These are phyloP conservation scores for Collichthys lucidus DNA, from an alignment of 2,113 vertebrate genomes.

Conservation along the genomic window DNA sequence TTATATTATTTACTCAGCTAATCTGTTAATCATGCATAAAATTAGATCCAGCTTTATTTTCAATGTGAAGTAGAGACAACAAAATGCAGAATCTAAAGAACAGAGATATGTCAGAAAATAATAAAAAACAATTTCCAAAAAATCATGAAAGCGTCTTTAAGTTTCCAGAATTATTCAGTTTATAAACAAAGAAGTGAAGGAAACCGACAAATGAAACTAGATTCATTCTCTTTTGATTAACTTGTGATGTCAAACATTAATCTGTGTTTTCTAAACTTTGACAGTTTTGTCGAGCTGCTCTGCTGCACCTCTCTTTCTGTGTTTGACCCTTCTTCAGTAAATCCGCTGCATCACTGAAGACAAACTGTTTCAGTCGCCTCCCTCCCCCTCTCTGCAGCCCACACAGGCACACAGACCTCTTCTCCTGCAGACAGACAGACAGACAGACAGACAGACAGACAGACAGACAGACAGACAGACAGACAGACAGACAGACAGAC, in stretches of 20 bases:
- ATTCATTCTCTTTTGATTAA: not conserved
- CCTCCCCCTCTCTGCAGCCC: constrained; percentile 34
- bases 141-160: too few species aligned
- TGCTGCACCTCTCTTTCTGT: not conserved
- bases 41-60: too few species aligned
- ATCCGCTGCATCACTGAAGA: constrained; percentile 68
- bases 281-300: not conserved
- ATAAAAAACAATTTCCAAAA: too few species aligned
- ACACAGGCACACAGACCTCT: constrained; percentile 52
- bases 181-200: not conserved
- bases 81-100: too few species aligned
- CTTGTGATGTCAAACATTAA: not conserved
- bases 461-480: constrained; percentile 13
- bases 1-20: too few species aligned
- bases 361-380: constrained; percentile 55
- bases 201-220: not conserved
- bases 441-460: constrained; percentile 2
- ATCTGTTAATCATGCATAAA: too few species aligned
- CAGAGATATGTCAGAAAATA: too few species aligned
- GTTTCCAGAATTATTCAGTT: not conserved
- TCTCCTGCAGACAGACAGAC: constrained; percentile 19
- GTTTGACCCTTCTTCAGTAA: constrained; percentile 38
- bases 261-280: not conserved
- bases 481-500: constrained; percentile 53
- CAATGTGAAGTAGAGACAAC: too few species aligned